These are phyloP conservation scores for Autographa gamma DNA, from an alignment of 2,888 invertebrate genomes.

Conservation along the genomic window DNA sequence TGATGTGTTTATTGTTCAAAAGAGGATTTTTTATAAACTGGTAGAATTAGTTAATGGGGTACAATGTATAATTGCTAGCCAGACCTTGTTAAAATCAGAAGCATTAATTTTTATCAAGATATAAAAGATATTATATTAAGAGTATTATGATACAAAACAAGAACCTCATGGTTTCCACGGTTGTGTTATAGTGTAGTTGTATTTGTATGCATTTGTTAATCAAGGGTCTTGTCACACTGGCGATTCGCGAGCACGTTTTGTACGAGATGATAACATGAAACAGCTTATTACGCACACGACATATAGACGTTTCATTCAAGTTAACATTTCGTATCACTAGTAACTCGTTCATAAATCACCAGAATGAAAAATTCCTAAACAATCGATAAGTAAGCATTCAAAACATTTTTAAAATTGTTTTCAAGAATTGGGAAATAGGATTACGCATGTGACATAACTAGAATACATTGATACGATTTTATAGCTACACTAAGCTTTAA, in stretches of 20 bases:
- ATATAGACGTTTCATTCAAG: not conserved
- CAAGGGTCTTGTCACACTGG: constrained; percentile 21
- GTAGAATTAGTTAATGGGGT: constrained; percentile 8
- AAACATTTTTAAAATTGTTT: constrained; percentile 19
- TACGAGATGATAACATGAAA: not conserved
- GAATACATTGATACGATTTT: not conserved
- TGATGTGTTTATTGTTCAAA: constrained; percentile 40
- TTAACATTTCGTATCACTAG: not conserved
- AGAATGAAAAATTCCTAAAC: constrained; percentile 20
- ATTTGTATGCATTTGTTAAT: constrained; percentile 43
- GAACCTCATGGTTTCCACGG: constrained; percentile 67
- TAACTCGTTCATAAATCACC: not conserved
- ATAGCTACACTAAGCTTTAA: constrained; percentile 8
- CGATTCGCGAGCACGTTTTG: not conserved
- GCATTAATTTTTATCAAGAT: constrained; percentile 22
- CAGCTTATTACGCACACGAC: not conserved
- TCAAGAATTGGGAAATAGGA: constrained; percentile 14
- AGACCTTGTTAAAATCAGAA: constrained; percentile 13
- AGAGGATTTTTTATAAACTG: constrained; percentile 31
- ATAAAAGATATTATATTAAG: constrained; percentile 23
- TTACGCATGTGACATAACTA: not conserved
- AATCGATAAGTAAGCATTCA: constrained; percentile 26
- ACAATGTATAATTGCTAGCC: constrained; percentile 25
- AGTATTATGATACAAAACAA: constrained; percentile 45
- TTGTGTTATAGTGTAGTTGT: constrained; percentile 65